phyloP scores from a whole-genome alignment of 1,140 invertebrate genomes.

The Drosophila sturtevanti region DNA sequence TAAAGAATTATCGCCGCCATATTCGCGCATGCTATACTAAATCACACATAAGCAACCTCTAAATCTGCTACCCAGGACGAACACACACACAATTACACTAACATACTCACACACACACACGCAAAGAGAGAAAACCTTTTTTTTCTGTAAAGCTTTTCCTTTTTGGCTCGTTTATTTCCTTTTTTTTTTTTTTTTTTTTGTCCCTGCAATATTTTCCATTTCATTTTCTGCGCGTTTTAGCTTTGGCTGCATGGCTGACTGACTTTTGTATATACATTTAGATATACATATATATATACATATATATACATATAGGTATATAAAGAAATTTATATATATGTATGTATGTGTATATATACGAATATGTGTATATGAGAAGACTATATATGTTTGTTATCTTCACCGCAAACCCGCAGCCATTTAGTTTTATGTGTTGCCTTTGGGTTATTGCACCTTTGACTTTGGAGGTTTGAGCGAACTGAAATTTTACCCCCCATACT shows the following conservation, averaged over 20 bases:
- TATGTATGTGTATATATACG: constrained; percentile 16
- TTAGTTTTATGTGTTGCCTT: constrained; percentile 69
- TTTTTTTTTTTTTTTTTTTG: constrained; percentile 63
- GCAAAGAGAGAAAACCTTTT: constrained; percentile 50
- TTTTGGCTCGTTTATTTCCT: constrained; percentile 75
- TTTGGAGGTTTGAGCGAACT: constrained; percentile 59
- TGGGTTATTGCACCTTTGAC: constrained; percentile 81
- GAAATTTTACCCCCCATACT: not conserved
- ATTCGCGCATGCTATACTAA: constrained; percentile 82
- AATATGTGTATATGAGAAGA: constrained; percentile 20
- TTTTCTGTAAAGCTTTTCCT: constrained; percentile 71
- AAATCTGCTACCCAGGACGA: constrained; percentile 76
- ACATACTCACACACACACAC: constrained; percentile 26
- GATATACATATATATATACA: constrained; percentile 31
- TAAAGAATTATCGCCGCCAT: constrained; percentile 83
- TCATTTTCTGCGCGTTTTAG: constrained; percentile 79
- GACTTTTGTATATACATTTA: constrained; percentile 40
- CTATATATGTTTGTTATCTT: constrained; percentile 51
- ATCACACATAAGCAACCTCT: constrained; percentile 83
- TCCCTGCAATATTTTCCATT: constrained; percentile 76
- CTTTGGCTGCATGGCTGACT: constrained; percentile 72
- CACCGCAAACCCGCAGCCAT: constrained; percentile 73
- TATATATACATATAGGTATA: constrained; percentile 26
- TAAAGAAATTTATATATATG: constrained; percentile 14
- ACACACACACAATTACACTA: constrained; percentile 18